Evolutionary conservation across 2,113 vertebrate species (phyloP).

Genomic region (Oxyruncus cristatus): DNA sequence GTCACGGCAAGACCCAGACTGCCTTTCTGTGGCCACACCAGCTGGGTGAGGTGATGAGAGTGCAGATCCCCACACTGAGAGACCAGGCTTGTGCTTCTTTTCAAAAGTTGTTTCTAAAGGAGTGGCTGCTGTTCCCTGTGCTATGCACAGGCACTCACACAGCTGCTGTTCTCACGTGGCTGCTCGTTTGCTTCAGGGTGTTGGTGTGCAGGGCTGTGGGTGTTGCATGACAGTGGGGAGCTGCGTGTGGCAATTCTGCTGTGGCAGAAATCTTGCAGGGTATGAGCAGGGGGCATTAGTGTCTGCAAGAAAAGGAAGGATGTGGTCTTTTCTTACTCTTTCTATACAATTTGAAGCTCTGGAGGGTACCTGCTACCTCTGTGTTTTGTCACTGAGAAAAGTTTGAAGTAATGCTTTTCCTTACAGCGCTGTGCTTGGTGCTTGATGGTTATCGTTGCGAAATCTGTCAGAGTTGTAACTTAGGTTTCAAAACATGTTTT

Average conservation of each 20-base stretch:
- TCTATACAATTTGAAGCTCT: accelerated
- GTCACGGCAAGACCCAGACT: neutral
- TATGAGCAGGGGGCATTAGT: neutral
- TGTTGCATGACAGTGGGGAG: neutral
- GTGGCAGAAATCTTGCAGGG: neutral
- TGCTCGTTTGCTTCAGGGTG: neutral
- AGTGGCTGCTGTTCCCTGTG: neutral
- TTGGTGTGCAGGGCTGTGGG: neutral
- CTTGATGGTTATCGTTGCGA: neutral
- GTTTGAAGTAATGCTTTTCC: neutral
- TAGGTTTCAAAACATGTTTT: neutral
- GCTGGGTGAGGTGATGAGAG: neutral
- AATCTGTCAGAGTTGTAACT: neutral
- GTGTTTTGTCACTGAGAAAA: neutral
- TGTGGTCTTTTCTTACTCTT: neutral
- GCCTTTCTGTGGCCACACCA: neutral
- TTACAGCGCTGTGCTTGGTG: neutral
- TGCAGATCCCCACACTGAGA: neutral
- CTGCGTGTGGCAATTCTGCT: neutral
- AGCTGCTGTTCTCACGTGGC: neutral
- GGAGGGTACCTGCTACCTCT: neutral
- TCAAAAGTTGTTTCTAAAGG: neutral
- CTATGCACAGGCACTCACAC: neutral
- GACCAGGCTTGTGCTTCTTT: neutral
- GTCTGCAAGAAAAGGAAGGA: neutral